Base-by-base conservation (phyloP, 2,888 invertebrate species). In the Eutolmus rufibarbis region DNA sequence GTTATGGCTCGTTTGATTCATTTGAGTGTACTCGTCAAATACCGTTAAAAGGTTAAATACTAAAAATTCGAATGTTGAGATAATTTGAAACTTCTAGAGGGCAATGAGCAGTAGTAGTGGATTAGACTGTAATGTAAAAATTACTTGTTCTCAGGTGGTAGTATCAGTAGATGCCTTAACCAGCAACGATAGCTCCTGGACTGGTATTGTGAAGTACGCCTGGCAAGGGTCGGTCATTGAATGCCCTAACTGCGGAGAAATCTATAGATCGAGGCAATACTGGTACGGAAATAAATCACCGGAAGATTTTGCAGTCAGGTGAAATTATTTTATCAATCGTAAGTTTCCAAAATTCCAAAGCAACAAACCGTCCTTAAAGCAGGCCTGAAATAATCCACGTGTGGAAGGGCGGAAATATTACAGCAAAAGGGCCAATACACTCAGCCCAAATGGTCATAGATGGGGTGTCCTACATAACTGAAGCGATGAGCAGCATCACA, bases 211-310 rank as follows among this genome's bases (percentile, higher is more conserved):
- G 1, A 96, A 94, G 90, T 96, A 95, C 91, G 95, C 96, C 0
- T 96, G 96, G 96, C 95, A 96, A 81, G 96, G 97, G 90, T 96
- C 95, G 90, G 94, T 96, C 0, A 94, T 97, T 88, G 96, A 96
- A 90, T 97, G 97, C 92, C 94, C 94, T 16, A 94, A 94, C 90
- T 97, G 92, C 87, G 92, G 92, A 1, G 92, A 92, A 88, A 92
- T 92, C 86, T 95, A 95, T 91, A 94, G 96, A 74, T 96, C 96
- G 90, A 94, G 96, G 34, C 95, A 97, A 91, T 95, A 95, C 91
- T 97, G 97, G 97, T 96, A 95, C 90, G 96, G 96, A 0, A 96
- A 96, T 91, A 94, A 94, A 90, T 94, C 94, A 89, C 95, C 96
- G 0, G 95, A 95, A 91, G 95, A 95, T 89, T 91, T 93, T 57